Base-by-base conservation (phyloP, 2,888 invertebrate genomes). In the Oligia strigilis region DNA sequence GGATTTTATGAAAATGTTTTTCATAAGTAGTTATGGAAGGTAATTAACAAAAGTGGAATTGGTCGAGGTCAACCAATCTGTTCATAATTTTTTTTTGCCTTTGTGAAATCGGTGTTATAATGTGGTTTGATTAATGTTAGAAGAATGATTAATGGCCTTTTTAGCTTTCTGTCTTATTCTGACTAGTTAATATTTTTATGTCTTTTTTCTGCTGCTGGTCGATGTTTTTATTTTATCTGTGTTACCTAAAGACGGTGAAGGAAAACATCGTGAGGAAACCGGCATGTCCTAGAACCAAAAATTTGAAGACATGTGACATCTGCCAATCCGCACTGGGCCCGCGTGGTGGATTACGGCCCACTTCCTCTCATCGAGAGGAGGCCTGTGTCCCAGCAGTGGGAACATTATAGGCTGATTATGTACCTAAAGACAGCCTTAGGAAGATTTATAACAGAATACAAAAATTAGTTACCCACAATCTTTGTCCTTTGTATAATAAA, bases 1-100 rank as follows among this genome's bases (percentile, higher is more conserved):
- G 36, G n/a, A 62, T 83, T 83, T 83, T 72, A 60, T 49, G 29
- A 46, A 67, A 49, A 11, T 49, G 62, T 9, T 40, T 69, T 76
- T 23, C 11, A 0, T 69, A 17, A 23, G 40, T 55, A 23, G 0
- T n/a, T n/a, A n/a, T n/a, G 14, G 9, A 4, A 6, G 29, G 8
- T 60, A 11, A 60, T 4, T 11, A 60, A n/a, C 58, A n/a, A 60
- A n/a, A 11, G n/a, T 60, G 58, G 58, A n/a, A 60, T n/a, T 1
- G 11, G 58, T 60, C n/a, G n/a, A n/a, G 11, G 1, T 62, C 17
- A 29, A 29, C 6, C 14, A 29, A 11, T 29, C 29, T 14, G 62
- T 29, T 5, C 2, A 29, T 14, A 2, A 2, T 29, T 2, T 29
- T 2, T 29, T 62, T 62, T 14, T 29, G 14, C 29, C 14, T 29